Evolutionary conservation across 2,888 invertebrate genomes (phyloP).

Genomic region (Lapara coniferarum): DNA sequence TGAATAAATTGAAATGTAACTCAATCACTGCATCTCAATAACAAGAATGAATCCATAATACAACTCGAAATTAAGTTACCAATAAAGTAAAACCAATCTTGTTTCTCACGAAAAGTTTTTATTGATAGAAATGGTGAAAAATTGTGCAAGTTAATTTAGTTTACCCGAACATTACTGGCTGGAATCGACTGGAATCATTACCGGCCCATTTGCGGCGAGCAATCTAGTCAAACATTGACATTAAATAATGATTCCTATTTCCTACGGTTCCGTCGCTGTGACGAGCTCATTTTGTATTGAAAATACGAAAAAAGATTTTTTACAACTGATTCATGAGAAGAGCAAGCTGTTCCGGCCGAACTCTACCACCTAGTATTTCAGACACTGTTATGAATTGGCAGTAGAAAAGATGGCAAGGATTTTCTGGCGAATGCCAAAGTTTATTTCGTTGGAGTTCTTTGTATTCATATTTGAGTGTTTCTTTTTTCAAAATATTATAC

Average conservation of each 20-base stretch:
- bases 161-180: conserved; percentile 40
- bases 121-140: conserved; percentile 27
- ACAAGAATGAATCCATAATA: neutral
- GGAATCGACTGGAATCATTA: conserved; percentile 66
- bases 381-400: too few species aligned
- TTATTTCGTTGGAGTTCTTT: too few species aligned
- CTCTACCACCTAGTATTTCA: too few species aligned
- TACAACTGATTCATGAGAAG: too few species aligned
- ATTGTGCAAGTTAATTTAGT: conserved; percentile 48
- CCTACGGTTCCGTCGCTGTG: conserved; percentile 49
- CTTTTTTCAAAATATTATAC: too few species aligned
- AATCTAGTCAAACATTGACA: conserved; percentile 76
- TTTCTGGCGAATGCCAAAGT: too few species aligned
- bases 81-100: conserved; percentile 28
- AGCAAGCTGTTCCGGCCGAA: too few species aligned
- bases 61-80: neutral
- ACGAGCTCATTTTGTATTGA: conserved; percentile 9
- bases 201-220: conserved; percentile 73
- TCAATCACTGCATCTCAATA: neutral
- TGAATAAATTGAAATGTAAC: neutral
- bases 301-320: neutral
- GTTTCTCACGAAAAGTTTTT: conserved; percentile 25
- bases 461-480: too few species aligned
- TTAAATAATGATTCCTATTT: conserved; percentile 79
- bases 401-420: too few species aligned